These are phyloP conservation scores for Zosterops japonicus DNA, from an alignment of 2,113 vertebrate genomes.

Conservation along the genomic window DNA sequence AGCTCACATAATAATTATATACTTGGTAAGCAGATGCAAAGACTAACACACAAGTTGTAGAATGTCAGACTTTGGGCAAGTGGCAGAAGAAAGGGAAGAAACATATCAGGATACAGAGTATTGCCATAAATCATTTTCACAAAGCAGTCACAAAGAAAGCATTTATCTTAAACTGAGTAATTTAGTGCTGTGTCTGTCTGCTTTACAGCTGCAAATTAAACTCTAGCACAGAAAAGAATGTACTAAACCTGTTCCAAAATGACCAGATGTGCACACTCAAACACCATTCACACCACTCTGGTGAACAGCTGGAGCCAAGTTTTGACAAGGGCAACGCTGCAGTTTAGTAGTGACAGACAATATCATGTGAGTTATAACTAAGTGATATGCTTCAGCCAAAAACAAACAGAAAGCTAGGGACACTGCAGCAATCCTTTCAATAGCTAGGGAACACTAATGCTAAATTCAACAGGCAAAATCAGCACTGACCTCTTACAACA, in stretches of 20 bases:
- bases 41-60: not conserved
- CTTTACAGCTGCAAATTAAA: constrained; percentile 69
- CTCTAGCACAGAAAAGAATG: constrained; percentile 67
- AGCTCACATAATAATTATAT: not conserved
- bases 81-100: not conserved
- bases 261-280: constrained; percentile 71
- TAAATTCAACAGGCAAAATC: not conserved
- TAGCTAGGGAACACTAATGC: not conserved
- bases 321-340: not conserved
- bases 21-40: not conserved
- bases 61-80: not conserved
- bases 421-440: not conserved
- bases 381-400: not conserved
- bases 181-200: constrained; percentile 18
- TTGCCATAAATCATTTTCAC: constrained; percentile 51
- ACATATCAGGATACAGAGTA: not conserved
- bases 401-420: not conserved
- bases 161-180: constrained; percentile 44
- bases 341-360: not conserved
- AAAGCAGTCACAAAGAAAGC: constrained; percentile 43
- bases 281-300: constrained; percentile 27
- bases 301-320: constrained; percentile 5
- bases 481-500: not conserved
- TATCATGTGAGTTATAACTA: not conserved
- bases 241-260: constrained; percentile 70